Conservation (phyloP, 2,888 invertebrate genomes). For the Teleogryllus oceanicus region DNA sequence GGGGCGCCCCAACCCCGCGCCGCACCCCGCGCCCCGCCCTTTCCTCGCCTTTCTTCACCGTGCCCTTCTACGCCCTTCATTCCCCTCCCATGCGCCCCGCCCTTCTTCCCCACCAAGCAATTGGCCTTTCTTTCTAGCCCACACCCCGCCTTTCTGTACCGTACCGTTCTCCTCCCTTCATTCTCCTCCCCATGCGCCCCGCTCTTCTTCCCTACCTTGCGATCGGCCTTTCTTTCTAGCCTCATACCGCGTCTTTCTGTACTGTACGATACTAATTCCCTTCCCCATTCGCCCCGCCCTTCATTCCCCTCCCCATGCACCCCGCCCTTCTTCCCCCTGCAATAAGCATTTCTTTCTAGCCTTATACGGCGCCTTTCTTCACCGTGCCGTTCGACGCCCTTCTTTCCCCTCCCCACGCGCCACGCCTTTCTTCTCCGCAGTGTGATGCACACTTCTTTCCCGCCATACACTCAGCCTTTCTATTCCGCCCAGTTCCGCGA, state of each 20-base stretch:
- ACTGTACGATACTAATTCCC: conserved; percentile 25
- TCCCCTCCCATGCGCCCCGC: conserved; percentile 20
- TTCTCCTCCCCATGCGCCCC: background rate
- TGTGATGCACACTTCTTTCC: background rate
- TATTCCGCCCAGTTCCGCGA: background rate
- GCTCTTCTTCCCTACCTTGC: background rate
- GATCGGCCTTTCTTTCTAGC: background rate
- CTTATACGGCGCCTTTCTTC: conserved; percentile 26
- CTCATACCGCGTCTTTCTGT: background rate
- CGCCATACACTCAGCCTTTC: background rate
- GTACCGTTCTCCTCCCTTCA: background rate
- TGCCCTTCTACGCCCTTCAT: background rate
- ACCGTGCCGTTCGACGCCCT: conserved; percentile 28
- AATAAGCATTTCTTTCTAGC: background rate
- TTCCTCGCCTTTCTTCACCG: background rate
- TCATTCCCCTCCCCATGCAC: conserved; percentile 26
- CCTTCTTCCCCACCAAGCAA: conserved; percentile 32
- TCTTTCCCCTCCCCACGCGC: too few relatives aligned
- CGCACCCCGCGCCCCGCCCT: background rate
- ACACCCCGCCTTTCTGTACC: background rate
- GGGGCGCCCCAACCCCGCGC: background rate
- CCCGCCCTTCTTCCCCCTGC: too few relatives aligned
- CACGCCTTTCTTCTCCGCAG: too few relatives aligned
- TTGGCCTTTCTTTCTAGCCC: conserved; percentile 25
- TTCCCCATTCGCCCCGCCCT: conserved; percentile 2